Conservation (phyloP, 2,888 invertebrate genomes). For the Eristalinus sepulchralis region DNA sequence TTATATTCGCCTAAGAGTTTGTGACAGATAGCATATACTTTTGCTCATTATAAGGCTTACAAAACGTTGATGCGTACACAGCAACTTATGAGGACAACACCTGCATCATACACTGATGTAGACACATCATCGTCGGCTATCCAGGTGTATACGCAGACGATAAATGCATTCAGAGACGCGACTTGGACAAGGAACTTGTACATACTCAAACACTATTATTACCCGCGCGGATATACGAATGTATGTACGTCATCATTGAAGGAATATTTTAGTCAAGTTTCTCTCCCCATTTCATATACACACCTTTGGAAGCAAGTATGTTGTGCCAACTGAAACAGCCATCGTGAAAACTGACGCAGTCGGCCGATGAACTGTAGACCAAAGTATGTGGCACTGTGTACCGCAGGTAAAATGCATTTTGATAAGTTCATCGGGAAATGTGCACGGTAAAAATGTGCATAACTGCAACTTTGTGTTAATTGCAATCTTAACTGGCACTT, state of each 20-base stretch:
- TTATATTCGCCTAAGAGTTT: neutral
- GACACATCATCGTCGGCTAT: conserved; percentile 6
- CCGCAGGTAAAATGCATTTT: conserved; percentile 39
- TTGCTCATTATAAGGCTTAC: conserved; percentile 3
- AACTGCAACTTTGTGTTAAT: conserved; percentile 23
- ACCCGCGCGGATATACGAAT: conserved; percentile 36
- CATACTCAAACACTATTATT: conserved; percentile 40
- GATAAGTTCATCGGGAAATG: conserved; percentile 35
- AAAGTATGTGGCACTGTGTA: conserved; percentile 28
- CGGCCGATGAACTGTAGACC: conserved; percentile 51
- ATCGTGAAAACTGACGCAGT: conserved; percentile 20
- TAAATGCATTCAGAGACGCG: conserved; percentile 4
- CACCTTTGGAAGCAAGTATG: neutral
- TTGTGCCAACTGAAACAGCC: neutral
- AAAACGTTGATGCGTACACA: conserved; percentile 20
- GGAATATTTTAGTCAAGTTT: conserved; percentile 50
- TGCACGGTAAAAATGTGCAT: neutral
- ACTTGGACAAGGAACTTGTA: conserved; percentile 53
- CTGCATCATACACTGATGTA: conserved; percentile 38
- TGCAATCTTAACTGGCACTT: conserved; percentile 18
- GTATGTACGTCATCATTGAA: conserved; percentile 14
- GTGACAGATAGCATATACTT: conserved; percentile 53
- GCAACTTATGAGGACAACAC: conserved; percentile 59
- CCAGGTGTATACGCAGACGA: neutral
- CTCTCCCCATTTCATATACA: conserved; percentile 1